Conservation (phyloP, 1,140 invertebrate genomes). For the Drosophila trapezifrons region DNA sequence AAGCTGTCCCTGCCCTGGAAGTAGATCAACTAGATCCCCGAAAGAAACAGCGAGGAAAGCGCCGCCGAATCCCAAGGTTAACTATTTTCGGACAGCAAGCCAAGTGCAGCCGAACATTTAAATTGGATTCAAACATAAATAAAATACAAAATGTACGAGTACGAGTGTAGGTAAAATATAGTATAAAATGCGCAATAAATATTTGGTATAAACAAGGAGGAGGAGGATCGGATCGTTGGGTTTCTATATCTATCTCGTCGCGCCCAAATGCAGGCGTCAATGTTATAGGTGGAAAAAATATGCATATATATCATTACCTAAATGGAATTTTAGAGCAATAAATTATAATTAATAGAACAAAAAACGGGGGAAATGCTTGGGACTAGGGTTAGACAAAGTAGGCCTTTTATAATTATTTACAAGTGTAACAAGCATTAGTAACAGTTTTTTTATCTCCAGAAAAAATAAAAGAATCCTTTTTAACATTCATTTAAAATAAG, state of each 20-base stretch:
- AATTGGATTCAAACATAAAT: conserved; percentile 61
- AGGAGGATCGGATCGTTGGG: conserved; percentile 1
- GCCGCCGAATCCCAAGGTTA: conserved; percentile 59
- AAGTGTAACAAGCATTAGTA: too few relatives aligned
- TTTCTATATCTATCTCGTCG: conserved; percentile 6
- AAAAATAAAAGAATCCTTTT: too few relatives aligned
- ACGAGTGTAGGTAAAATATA: conserved; percentile 36
- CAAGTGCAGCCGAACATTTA: conserved; percentile 49
- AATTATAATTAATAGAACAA: neutral
- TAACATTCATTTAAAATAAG: too few relatives aligned
- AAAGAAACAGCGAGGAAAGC: conserved; percentile 2
- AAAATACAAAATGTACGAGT: conserved; percentile 39
- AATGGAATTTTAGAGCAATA: neutral
- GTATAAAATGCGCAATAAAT: conserved; percentile 76
- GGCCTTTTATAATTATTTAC: too few relatives aligned
- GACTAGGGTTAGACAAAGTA: neutral
- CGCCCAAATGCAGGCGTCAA: conserved; percentile 36
- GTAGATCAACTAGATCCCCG: conserved; percentile 12
- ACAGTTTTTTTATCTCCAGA: too few relatives aligned
- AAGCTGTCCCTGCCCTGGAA: conserved; percentile 79
- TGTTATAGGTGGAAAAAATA: conserved; percentile 18
- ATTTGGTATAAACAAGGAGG: conserved; percentile 25
- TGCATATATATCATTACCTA: neutral
- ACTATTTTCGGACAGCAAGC: conserved; percentile 66
- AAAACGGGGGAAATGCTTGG: neutral